Evolutionary conservation across 2,113 vertebrate genomes (phyloP), one percentile per base, ranked within the genome.

Genomic region (Triplophysa tibetana): DNA sequence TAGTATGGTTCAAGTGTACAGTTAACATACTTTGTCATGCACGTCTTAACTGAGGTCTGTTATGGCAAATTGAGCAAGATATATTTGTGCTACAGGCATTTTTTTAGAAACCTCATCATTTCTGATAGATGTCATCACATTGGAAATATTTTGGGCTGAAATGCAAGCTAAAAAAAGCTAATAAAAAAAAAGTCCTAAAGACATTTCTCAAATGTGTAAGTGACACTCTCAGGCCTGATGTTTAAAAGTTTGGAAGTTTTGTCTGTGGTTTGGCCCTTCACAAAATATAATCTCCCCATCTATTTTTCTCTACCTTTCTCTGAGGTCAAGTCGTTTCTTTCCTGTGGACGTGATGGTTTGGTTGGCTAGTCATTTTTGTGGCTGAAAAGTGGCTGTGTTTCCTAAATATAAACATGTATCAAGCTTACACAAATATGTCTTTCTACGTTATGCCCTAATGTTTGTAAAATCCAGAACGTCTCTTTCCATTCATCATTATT

Each of bases 241-340:
- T 88, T 88, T 64, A 48, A 76, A 85, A 83, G 86, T 84, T 87
- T 89, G 82, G 85, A 88, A 78, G 76, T 76, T 78, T 79, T 52
- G 60, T 86, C 65, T 89, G 89, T 68, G 90, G 89, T 82, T 91
- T 91, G 89, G 90, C 87, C 48, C 21, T 60, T 5, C 64, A 6
- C n/a, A 80, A 80, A 61, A 77, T 58, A 78, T 52, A 69, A 41
- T 38, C 88, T 87, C 78, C 82, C 81, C 84, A 78, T 83, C 76
- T 87, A 84, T 84, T 45, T 77, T 62, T 26, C n/a, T 24, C 73
- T 13, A 14, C 78, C 80, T 81, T 70, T 75, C n/a, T 87, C 81
- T 83, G 75, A 80, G 77, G 81, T 81, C 85, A 85, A 89, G 86
- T 85, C 89, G 88, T 85, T 81, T 84, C 88, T 85, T 54, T 84